phyloP scores from a whole-genome alignment of 2,113 vertebrate species.

The Mungos mungo region DNA sequence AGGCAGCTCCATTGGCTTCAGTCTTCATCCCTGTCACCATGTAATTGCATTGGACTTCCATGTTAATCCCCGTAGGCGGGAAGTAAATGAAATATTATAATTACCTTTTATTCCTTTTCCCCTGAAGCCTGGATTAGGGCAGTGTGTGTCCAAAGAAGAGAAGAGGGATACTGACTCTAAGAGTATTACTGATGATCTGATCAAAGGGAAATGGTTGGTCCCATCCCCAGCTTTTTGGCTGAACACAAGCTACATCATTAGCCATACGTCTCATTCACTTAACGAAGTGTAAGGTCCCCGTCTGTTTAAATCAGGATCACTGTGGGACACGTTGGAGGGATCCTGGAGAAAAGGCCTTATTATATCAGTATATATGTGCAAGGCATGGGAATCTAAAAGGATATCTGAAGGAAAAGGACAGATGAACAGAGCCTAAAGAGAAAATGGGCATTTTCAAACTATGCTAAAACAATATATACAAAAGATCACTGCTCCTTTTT shows the following conservation, averaged over 20 bases:
- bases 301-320: conserved; percentile 73
- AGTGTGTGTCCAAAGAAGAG: neutral
- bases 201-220: conserved; percentile 69
- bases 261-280: conserved; percentile 72
- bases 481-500: conserved; percentile 22
- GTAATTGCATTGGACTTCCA: conserved; percentile 76
- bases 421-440: conserved; percentile 21
- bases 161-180: conserved; percentile 16
- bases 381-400: conserved; percentile 11
- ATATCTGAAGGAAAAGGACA: conserved; percentile 26
- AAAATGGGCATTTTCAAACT: conserved; percentile 3
- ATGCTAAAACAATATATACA: neutral
- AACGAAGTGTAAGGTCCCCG: conserved; percentile 53
- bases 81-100: conserved; percentile 83
- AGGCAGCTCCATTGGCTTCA: conserved; percentile 51
- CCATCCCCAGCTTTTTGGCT: conserved; percentile 14
- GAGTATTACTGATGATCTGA: conserved; percentile 53
- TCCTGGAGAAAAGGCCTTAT: conserved; percentile 53
- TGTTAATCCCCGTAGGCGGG: conserved; percentile 73
- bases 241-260: conserved; percentile 66
- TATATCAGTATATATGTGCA: conserved; percentile 5
- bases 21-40: conserved; percentile 51
- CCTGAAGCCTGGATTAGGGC: conserved; percentile 43
- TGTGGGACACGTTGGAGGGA: neutral
- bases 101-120: conserved; percentile 76